phyloP scores from a whole-genome alignment of 2,888 invertebrate species.

The Idaea aversata region DNA sequence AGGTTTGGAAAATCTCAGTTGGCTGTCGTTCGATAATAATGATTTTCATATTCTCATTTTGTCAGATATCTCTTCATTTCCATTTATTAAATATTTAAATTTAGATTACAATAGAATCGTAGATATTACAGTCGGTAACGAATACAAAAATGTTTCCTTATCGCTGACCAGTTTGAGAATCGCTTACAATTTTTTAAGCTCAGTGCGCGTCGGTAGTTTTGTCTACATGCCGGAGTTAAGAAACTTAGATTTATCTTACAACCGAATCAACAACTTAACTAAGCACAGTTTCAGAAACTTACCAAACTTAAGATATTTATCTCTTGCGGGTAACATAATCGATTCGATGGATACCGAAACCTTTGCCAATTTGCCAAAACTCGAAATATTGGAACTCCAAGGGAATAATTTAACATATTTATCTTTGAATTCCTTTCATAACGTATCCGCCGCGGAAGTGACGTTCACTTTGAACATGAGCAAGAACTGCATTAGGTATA shows the following conservation, averaged over 20 bases:
- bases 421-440: slow-evolving; percentile 84
- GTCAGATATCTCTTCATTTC: slow-evolving; percentile 85
- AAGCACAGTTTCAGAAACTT: slow-evolving; percentile 88
- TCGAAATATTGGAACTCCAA: slow-evolving; percentile 90
- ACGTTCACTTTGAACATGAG: slow-evolving; percentile 89
- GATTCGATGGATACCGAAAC: slow-evolving; percentile 85
- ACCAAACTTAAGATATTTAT: slow-evolving; percentile 88
- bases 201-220: slow-evolving; percentile 85
- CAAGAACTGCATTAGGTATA: slow-evolving; percentile 81
- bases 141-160: slow-evolving; percentile 84
- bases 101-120: slow-evolving; percentile 91
- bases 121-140: slow-evolving; percentile 84
- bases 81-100: slow-evolving; percentile 88
- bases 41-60: slow-evolving; percentile 87
- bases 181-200: slow-evolving; percentile 89
- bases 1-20: slow-evolving; percentile 86
- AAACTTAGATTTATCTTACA: slow-evolving; percentile 89
- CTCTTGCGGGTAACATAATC: slow-evolving; percentile 91
- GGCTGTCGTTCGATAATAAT: slow-evolving; percentile 93
- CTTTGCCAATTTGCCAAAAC: slow-evolving; percentile 86
- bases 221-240: slow-evolving; percentile 85
- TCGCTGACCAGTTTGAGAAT: slow-evolving; percentile 89
- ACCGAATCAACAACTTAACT: slow-evolving; percentile 86
- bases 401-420: slow-evolving; percentile 87
- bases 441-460: slow-evolving; percentile 82